Evolutionary conservation across 92 coral and sea anemone genomes (phyloP).

Genomic region (Umimayanthus chanpuru): DNA sequence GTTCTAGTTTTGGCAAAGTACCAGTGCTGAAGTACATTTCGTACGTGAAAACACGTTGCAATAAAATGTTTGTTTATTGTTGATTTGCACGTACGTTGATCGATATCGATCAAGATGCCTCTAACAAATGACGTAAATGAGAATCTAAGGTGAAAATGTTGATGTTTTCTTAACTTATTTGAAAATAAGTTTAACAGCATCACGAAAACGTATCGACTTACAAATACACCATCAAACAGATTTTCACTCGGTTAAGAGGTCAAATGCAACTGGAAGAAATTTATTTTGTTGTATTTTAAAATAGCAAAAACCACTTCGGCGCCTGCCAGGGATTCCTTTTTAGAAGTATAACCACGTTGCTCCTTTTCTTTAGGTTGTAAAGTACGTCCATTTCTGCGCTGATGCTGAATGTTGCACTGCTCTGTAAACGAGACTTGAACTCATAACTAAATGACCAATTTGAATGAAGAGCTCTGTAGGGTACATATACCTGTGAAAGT

Average conservation of each 20-base stretch:
- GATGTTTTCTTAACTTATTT: too few relatives aligned
- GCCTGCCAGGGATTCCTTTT: neutral
- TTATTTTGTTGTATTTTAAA: too few relatives aligned
- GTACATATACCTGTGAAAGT: too few relatives aligned
- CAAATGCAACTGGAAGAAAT: neutral
- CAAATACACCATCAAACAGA: neutral
- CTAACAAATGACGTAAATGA: neutral
- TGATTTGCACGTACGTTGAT: neutral
- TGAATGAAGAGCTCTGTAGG: neutral
- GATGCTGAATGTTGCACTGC: neutral
- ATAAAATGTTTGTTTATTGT: neutral
- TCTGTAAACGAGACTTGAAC: neutral
- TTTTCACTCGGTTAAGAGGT: neutral
- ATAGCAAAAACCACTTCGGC: neutral
- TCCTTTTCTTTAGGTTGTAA: neutral
- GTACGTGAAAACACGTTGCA: neutral
- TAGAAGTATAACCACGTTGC: too few relatives aligned
- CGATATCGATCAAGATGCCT: neutral
- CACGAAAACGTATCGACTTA: neutral
- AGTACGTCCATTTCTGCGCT: too few relatives aligned
- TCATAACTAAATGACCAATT: too few relatives aligned
- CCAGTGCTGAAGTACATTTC: neutral
- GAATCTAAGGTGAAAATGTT: neutral
- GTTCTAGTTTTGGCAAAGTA: neutral
- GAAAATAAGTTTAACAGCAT: neutral